Percentiles rank a stretch among this genome's conserved stretches.
Evolutionary conservation across 2,113 vertebrate species (phyloP).

Genomic region (Patagioenas fasciata): DNA sequence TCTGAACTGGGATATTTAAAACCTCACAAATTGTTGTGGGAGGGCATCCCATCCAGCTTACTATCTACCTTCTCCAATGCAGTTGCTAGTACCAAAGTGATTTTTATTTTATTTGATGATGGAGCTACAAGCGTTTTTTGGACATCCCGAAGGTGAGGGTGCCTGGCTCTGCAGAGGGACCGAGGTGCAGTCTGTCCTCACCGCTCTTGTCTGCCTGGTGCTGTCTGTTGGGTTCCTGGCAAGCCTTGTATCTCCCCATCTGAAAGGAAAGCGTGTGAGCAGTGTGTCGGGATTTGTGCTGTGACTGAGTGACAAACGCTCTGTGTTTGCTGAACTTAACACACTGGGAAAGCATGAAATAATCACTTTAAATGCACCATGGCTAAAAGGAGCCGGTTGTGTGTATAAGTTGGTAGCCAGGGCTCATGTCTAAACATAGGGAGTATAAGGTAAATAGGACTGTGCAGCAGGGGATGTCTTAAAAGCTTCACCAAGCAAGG

Average conservation of each 20-base stretch:
- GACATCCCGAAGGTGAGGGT: not conserved
- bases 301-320: not conserved
- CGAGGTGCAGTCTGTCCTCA: not conserved
- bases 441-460: not conserved
- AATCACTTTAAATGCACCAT: not conserved
- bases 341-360: not conserved
- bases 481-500: not conserved
- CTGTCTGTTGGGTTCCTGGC: not conserved
- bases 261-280: not conserved
- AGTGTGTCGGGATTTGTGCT: not conserved
- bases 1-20: conserved; percentile 37
- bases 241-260: not conserved
- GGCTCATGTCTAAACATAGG: not conserved
- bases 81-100: not conserved
- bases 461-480: not conserved
- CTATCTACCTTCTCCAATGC: not conserved
- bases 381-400: not conserved
- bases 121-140: not conserved
- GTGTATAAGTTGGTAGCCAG: fast-evolving
- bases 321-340: conserved; percentile 19
- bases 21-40: conserved; percentile 30
- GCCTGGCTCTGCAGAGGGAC: not conserved
- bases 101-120: not conserved
- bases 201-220: not conserved
- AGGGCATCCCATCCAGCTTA: not conserved